Base-by-base conservation (phyloP, 2,113 vertebrate species). In the Tenebrosternarchus preto region DNA sequence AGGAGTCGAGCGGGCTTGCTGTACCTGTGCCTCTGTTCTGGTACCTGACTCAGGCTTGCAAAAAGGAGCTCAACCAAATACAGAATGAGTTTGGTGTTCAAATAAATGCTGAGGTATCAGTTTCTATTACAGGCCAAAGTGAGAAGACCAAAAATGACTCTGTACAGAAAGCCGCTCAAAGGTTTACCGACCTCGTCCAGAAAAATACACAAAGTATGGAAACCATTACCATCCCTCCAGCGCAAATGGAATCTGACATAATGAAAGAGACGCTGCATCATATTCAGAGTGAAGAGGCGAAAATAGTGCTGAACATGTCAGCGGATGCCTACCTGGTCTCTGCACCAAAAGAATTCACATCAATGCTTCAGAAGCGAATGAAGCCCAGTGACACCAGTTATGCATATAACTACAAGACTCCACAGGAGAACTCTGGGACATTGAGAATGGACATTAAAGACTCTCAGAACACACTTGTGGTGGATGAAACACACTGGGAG, bases 11-110 rank as follows among this genome's bases (percentile, higher is more conserved):
- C 17, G 4, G 7, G 79, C 0, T 74, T 20, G 6, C 5, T 7
- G 9, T 75, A 2, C 0, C 91, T 7, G 6, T 89, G n/a, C 0
- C 0, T 43, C 27, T 0, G 6, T 90, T 57, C 74, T 87, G 80
- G 80, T 91, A 89, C 17, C 2, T 92, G 55, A 59, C 1, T 67
- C 61, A 85, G 19, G 61, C 77, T 75, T 87, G 85, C 20, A 8
- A 29, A 56, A 31, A 90, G 5, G 83, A 90, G 61, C 4, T 93
- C 0, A 0, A 87, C 22, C 19, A 0, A 1, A 89, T 92, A 2
- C 17, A 72, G 31, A 17, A 55, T 56, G 0, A 46, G 2, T 78
- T 85, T 64, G 73, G 83, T 25, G 89, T 91, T 1, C 1, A 56
- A 24, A 76, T 91, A 0, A 0, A 0, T 0, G 4, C 77, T 27